A percentile compares a stretch with the other conserved stretches of the same genome.
Conservation (phyloP, 2,888 invertebrate genomes). For the Crepidodera aurea region DNA sequence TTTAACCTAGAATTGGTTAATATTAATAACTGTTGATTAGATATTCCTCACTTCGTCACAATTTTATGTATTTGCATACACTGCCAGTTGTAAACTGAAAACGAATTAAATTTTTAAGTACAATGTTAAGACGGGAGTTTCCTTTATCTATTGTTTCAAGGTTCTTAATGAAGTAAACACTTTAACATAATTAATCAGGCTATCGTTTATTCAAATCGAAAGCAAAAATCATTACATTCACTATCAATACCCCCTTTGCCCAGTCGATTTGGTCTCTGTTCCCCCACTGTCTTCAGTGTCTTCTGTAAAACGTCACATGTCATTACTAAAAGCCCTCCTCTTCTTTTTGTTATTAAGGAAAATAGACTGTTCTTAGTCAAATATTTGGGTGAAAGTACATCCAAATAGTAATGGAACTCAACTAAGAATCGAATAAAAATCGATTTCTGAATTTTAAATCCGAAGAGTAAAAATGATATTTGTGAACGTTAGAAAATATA, state of each 20-base stretch:
- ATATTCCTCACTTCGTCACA: constrained; percentile 8
- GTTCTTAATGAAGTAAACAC: not conserved
- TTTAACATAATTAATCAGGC: not conserved
- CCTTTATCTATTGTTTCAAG: not conserved
- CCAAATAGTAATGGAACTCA: too few species aligned
- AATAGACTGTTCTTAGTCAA: too few species aligned
- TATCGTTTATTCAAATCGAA: not conserved
- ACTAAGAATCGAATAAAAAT: too few species aligned
- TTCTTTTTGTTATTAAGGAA: too few species aligned
- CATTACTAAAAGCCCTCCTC: too few species aligned
- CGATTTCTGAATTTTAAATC: too few species aligned
- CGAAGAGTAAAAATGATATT: too few species aligned
- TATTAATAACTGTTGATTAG: constrained; percentile 19
- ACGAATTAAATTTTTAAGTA: too few species aligned
- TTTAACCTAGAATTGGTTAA: constrained; percentile 17
- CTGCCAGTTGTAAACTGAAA: too few species aligned
- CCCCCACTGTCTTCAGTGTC: not conserved
- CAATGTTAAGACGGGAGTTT: not conserved
- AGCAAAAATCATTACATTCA: not conserved
- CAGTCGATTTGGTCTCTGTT: not conserved
- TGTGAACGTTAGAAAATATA: too few species aligned
- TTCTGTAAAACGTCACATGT: not conserved
- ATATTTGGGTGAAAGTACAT: too few species aligned
- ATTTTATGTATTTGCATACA: not conserved
- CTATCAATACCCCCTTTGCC: not conserved